phyloP scores from a whole-genome alignment of 2,113 vertebrate genomes.

The Coptodon rendalli region DNA sequence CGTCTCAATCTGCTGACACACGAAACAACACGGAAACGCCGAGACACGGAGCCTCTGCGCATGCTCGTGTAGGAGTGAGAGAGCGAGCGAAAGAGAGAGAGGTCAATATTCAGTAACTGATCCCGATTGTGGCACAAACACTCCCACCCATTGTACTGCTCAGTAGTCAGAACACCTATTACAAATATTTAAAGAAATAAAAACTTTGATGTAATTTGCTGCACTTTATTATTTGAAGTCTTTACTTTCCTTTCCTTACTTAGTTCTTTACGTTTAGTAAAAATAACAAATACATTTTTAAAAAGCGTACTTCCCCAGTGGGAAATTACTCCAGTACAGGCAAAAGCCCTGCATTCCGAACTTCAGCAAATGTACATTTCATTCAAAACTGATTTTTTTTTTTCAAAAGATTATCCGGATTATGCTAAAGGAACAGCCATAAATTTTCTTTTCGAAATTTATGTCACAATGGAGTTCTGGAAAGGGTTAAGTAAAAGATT shows the following conservation, averaged over 20 bases:
- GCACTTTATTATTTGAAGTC: background rate
- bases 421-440: background rate
- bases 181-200: background rate
- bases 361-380: background rate
- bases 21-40: slow-evolving; percentile 43
- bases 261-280: background rate
- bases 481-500: background rate
- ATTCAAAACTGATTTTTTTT: background rate
- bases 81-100: background rate
- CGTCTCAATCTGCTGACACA: slow-evolving; percentile 16
- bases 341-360: background rate
- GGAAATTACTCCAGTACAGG: background rate
- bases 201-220: background rate
- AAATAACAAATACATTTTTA: background rate
- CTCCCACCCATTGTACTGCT: background rate
- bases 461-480: background rate
- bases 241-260: background rate
- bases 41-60: background rate
- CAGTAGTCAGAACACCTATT: background rate
- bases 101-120: background rate
- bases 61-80: background rate
- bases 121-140: background rate
- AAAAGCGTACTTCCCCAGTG: background rate
- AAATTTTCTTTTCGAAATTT: background rate
- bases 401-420: background rate